Conservation (phyloP, 2,113 vertebrate genomes). For the Rhipidura dahli region DNA sequence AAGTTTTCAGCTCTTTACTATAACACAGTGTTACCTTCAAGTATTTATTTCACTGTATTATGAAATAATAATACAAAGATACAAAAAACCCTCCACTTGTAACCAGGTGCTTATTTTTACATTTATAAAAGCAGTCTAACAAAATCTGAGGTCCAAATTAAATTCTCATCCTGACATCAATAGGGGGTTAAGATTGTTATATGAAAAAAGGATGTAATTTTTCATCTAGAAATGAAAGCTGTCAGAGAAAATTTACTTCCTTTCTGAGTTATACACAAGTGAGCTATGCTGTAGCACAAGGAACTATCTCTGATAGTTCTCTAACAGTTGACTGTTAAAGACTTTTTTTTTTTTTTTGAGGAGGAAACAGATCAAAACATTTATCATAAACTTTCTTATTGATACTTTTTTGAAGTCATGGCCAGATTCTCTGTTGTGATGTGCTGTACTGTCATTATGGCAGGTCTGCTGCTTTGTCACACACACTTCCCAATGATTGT, state of each 20-base stretch:
- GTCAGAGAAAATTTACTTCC: neutral
- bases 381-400: neutral
- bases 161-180: neutral
- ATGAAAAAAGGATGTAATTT: neutral
- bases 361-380: neutral
- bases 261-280: neutral
- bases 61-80: neutral
- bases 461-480: neutral
- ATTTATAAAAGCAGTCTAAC: neutral
- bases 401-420: neutral
- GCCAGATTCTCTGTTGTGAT: neutral
- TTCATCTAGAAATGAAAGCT: neutral
- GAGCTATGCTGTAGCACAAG: neutral
- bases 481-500: neutral
- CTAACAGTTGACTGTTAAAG: neutral
- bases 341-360: neutral
- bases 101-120: neutral
- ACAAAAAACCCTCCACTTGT: neutral
- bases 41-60: neutral
- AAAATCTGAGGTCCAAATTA: neutral
- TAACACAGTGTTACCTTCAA: neutral
- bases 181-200: neutral
- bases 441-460: neutral
- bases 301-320: neutral
- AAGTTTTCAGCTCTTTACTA: neutral